Base-by-base conservation (phyloP, 2,113 vertebrate species). In the Patagioenas fasciata region DNA sequence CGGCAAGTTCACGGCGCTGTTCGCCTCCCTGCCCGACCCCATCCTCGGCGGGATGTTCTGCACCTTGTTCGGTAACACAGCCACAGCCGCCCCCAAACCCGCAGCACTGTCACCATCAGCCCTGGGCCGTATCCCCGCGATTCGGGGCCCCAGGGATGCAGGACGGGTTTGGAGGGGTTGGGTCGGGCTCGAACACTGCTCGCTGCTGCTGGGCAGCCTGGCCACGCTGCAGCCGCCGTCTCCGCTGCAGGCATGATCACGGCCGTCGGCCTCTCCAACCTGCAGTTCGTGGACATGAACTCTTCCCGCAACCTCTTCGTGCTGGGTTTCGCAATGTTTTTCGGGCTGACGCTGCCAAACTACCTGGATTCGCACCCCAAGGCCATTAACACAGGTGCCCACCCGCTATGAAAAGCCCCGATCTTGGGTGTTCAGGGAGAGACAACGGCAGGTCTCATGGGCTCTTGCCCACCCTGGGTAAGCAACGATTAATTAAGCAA, bases 11-110 rank as follows among this genome's bases (percentile, higher is more conserved):
- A 99, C 99, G 0, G 99, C 99, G 20, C 97, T 99, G 65, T 99
- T 99, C 9, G 99, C 99, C 29, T 99, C 99, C 0, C 96, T 99
- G 73, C 99, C 99, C 0, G 99, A 99, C 90, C 99, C 99, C 2
- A 98, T 99, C 81, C 98, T 99, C 3, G 99, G 99, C 16, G 99
- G 99, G 26, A 99, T 99, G 99, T 99, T 99, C 98, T 99, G 99
- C 97, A 99, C 99, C 5, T 97, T 99, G 12, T 99, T 99, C 11
- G 99, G 99, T 99, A 98, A 98, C 96, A 50, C 5, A 0, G 1
- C 17, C 24, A 4, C 47, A 38, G 28, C 24, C 3, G 5, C 19
- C 29, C 24, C 56, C 61, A 28, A 5, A 13, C 18, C 32, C 9
- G 1, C 36, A 15, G 15, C 1, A 5, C 42, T 14, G 14, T 11